phyloP scores from a whole-genome alignment of 2,888 invertebrate genomes.

The Terebella lapidaria region DNA sequence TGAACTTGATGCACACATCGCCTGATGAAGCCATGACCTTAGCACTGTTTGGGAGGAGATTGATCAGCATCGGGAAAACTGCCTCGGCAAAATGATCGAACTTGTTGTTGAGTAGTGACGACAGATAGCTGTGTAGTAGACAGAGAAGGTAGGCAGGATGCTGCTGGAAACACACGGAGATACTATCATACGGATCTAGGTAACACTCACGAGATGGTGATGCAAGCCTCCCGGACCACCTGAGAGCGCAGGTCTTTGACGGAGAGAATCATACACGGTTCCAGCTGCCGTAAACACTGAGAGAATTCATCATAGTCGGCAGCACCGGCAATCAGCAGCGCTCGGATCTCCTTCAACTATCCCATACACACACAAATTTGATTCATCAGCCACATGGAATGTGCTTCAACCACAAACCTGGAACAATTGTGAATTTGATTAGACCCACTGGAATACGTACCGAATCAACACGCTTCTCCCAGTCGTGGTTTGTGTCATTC shows the following conservation, averaged over 20 bases:
- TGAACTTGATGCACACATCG: constrained; percentile 77
- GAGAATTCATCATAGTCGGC: constrained; percentile 70
- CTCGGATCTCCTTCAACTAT: constrained; percentile 80
- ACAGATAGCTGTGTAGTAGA: constrained; percentile 60
- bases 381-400: background rate
- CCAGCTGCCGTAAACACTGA: constrained; percentile 71
- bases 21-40: constrained; percentile 89
- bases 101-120: constrained; percentile 77
- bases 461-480: constrained; percentile 91
- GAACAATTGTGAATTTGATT: no score
- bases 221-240: constrained; percentile 92
- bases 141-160: background rate
- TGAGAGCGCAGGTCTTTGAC: constrained; percentile 63
- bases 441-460: no score
- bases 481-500: constrained; percentile 77
- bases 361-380: background rate
- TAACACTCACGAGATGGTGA: constrained; percentile 73
- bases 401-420: no score
- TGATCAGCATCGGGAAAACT: constrained; percentile 76
- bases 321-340: constrained; percentile 76
- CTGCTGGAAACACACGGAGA: background rate
- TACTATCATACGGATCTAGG: no score
- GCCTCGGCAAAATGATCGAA: constrained; percentile 81
- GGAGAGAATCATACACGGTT: constrained; percentile 34
- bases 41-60: constrained; percentile 89